phyloP scores from a whole-genome alignment of 2,797 vertebrate genomes.

The Thripadectes ignobilis region DNA sequence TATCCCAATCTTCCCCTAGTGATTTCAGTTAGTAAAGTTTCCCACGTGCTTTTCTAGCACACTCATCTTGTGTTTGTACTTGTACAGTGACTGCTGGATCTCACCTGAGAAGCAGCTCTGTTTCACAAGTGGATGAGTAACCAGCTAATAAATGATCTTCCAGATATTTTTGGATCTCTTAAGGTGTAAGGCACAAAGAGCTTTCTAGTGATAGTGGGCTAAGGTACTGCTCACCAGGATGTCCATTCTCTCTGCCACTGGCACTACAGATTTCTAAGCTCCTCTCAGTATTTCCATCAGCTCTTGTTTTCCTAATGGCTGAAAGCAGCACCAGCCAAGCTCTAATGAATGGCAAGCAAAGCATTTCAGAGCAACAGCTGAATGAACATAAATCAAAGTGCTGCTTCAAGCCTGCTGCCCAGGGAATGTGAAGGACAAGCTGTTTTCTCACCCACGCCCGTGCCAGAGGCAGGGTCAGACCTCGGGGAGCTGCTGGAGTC shows the following conservation, averaged over 20 bases:
- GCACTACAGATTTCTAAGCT: neutral
- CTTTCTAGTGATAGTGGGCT: neutral
- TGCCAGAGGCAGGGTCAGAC: neutral
- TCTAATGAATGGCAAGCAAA: neutral
- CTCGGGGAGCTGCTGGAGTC: accelerated
- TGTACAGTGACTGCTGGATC: neutral
- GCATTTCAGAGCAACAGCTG: neutral
- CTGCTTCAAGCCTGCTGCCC: neutral
- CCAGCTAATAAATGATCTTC: neutral
- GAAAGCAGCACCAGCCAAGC: neutral
- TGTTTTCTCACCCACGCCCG: accelerated
- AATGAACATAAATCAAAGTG: neutral
- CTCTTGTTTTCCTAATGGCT: neutral
- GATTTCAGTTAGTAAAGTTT: neutral
- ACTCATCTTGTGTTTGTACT: neutral
- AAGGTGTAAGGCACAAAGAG: neutral
- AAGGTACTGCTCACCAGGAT: neutral
- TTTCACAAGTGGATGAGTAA: neutral
- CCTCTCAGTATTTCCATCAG: neutral
- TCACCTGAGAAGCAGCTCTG: neutral
- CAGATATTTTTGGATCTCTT: neutral
- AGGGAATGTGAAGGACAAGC: neutral
- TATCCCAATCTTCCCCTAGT: accelerated
- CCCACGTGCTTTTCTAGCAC: neutral
- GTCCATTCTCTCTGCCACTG: neutral